Conservation (phyloP, 2,888 invertebrate species). For the Aproaerema taeniolella region DNA sequence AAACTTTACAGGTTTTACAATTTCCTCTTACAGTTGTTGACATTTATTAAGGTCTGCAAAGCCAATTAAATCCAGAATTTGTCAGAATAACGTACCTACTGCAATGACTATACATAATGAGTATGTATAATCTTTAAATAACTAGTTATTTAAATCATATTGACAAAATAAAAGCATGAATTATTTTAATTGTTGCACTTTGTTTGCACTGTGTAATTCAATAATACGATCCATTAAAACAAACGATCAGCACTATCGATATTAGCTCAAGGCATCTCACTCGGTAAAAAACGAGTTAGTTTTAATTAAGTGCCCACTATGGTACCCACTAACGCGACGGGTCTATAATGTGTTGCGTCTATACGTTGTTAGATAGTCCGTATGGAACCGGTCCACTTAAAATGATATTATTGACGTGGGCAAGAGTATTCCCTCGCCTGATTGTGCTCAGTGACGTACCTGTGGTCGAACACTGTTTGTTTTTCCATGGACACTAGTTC, state of each 20-base stretch:
- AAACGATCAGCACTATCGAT: not conserved
- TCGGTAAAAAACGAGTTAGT: constrained; percentile 16
- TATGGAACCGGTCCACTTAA: constrained; percentile 60
- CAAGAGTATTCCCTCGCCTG: constrained; percentile 22
- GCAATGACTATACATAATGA: too few relatives aligned
- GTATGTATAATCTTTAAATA: too few relatives aligned
- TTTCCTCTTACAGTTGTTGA: too few relatives aligned
- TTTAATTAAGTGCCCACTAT: constrained; percentile 8
- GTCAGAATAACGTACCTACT: too few relatives aligned
- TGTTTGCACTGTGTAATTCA: not conserved
- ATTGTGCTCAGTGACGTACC: constrained; percentile 4
- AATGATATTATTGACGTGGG: constrained; percentile 60
- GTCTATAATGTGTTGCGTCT: constrained; percentile 42
- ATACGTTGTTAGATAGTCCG: constrained; percentile 39
- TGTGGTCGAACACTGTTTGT: constrained; percentile 8
- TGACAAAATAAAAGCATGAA: too few relatives aligned
- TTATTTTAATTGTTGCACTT: not conserved
- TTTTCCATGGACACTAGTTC: constrained; percentile 15
- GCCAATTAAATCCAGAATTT: too few relatives aligned
- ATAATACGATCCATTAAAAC: not conserved
- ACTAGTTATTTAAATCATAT: too few relatives aligned
- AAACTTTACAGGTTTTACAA: too few relatives aligned
- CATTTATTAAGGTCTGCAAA: too few relatives aligned
- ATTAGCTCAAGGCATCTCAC: not conserved
- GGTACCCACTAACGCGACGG: constrained; percentile 24